Percentiles rank a stretch among this genome's conserved stretches.
Evolutionary conservation across 2,797 vertebrate genomes (phyloP).

Genomic region (Mustela erminea): DNA sequence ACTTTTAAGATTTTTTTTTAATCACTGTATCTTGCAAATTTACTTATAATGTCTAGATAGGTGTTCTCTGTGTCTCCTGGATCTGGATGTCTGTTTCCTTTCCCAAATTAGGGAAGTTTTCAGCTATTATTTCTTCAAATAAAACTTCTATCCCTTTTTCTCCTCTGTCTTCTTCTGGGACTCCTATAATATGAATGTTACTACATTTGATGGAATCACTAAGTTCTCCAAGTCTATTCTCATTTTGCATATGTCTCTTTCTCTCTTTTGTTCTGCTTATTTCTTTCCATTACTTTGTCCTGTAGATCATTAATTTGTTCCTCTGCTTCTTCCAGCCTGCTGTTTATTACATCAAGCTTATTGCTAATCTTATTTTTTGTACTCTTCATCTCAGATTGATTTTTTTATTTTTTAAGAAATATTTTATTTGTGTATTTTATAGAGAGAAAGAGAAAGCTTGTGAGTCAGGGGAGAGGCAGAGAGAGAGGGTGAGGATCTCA

Average conservation of each 20-base stretch:
- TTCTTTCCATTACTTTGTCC: not conserved
- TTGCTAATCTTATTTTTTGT: not conserved
- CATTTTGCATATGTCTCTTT: not conserved
- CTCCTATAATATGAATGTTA: not conserved
- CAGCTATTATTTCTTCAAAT: not conserved
- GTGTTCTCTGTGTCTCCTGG: not conserved
- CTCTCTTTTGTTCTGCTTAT: not conserved
- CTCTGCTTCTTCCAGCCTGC: not conserved
- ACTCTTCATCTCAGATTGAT: not conserved
- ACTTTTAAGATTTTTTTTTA: not conserved
- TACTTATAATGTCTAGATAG: not conserved
- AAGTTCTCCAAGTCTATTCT: not conserved
- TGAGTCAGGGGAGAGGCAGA: not conserved
- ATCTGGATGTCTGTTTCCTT: not conserved
- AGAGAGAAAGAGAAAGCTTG: not conserved
- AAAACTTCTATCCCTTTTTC: not conserved
- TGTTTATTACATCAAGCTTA: not conserved
- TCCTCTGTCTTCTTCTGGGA: not conserved
- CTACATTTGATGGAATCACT: not conserved
- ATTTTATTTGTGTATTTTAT: not conserved
- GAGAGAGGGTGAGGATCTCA: not conserved
- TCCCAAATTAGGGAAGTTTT: not conserved
- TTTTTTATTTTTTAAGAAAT: not conserved
- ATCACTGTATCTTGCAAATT: not conserved
- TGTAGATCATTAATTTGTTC: not conserved